Percentiles rank a stretch among this genome's conserved stretches.
phyloP scores from a whole-genome alignment of 2,113 vertebrate species.

The Arvicanthis niloticus region DNA sequence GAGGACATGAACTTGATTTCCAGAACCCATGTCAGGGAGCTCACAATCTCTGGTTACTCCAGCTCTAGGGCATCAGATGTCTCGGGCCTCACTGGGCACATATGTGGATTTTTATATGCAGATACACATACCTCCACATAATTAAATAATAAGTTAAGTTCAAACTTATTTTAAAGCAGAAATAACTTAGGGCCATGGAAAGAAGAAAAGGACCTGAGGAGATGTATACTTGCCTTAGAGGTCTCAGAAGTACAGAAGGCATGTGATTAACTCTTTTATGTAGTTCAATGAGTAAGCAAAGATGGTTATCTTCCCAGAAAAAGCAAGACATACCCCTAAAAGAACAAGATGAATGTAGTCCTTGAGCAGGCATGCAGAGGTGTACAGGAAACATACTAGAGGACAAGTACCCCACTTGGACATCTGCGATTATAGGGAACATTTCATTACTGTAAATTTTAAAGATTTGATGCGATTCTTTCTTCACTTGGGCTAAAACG shows the following conservation, averaged over 20 bases:
- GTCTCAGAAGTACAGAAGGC: not conserved
- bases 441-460: not conserved
- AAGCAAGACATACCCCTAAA: not conserved
- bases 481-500: not conserved
- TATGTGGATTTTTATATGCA: not conserved
- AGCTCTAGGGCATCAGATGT: not conserved
- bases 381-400: not conserved
- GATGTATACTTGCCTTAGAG: no score
- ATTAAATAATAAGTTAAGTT: not conserved
- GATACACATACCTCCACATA: not conserved
- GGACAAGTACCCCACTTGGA: not conserved
- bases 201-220: not conserved
- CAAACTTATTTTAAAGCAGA: slow-evolving; percentile 34
- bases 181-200: not conserved
- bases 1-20: not conserved
- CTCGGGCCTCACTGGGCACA: not conserved
- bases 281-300: not conserved
- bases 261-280: not conserved
- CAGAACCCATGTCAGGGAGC: not conserved
- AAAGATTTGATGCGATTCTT: not conserved
- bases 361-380: not conserved
- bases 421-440: not conserved
- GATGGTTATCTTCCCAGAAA: not conserved
- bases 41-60: not conserved
- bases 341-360: not conserved